Base-by-base conservation (phyloP, 2,888 invertebrate genomes). In the Archips xylosteana region DNA sequence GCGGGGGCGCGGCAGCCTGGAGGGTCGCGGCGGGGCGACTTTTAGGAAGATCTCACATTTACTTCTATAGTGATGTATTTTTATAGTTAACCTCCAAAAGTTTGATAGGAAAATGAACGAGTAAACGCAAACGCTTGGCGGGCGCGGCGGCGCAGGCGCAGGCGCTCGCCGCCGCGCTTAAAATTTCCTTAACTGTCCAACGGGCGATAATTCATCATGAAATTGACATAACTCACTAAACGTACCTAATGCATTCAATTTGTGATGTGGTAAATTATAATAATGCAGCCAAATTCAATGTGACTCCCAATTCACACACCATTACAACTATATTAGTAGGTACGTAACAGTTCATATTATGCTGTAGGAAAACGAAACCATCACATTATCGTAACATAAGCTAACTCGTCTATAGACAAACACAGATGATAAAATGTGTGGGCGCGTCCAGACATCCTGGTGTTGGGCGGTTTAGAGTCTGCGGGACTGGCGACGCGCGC, bases 341-440 rank as follows among this genome's bases (percentile, higher is more conserved):
- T 74, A 87, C 84, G 83, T 90, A 92, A 93, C 92, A 92, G 89
- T 91, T 89, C 86, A 89, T 90, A 88, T 87, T 86, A 92, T 87
- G 91, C 89, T 86, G 91, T 94, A 93, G 92, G 92, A 92, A 92
- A 94, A 94, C 90, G 89, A 93, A 93, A 92, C 89, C 91, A 92
- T 94, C 91, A 92, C 90, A 91, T 90, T 90, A 92, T 92, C 82
- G 85, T 92, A 92, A 93, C 92, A 90, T 91, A 93, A 92, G 90
- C 91, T 92, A 91, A 85, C 89, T 89, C 80, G 89, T 91, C 89
- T 91, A 89, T 91, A 90, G 82, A 87, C 88, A 92, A 92, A 93
- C 91, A 90, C 88, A 92, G 88, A 91, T 89, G 89, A 89, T 90
- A 90, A 91, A 91, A 90, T 85, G 87, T 87, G 86, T 12, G 80